Base-by-base conservation (phyloP, 2,113 vertebrate species). In the Leiothrix lutea region DNA sequence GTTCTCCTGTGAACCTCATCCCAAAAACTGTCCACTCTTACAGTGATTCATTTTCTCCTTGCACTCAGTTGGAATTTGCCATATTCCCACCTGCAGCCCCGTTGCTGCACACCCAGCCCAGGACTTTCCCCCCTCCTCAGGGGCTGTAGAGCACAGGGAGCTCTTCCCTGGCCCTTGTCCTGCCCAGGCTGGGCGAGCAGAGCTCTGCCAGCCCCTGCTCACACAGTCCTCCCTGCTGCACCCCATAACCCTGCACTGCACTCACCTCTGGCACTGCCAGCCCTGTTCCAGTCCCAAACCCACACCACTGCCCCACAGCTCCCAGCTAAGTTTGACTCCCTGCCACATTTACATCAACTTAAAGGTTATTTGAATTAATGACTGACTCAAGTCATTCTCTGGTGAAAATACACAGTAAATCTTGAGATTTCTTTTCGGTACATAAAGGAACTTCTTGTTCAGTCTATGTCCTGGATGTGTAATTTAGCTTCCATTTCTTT, bases 231-330 rank as follows among this genome's bases (percentile, higher is more conserved):
- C 42, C 42, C 29, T 12, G 19, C 13, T 44, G 60, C 47, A 24
- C 3, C 6, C 53, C 4, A 28, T 5, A 26, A 4, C 28, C 48
- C 36, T 35, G 28, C 28, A 6, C 3, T 20, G 25, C 21, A 6
- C n/a, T 14, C 12, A 5, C 2, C 1, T 22, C 18, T 48, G 15
- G 5, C 51, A 35, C 2, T 3, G 40, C 6, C 40, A 8, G 3
- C 24, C 66, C 6, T 6, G 7, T 2, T 12, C 9, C 48, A 7
- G 11, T 8, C 47, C 38, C 47, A 67, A 56, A 54, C 6, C 40
- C 33, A 48, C 66, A 26, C 16, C 24, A 6, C 35, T 2, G 7
- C 23, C 17, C 33, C 65, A 29, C 6, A 26, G 7, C 9, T 33
- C 45, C 31, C 26, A 44, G 1, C 25, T 9, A 6, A 45, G 5